These are phyloP conservation scores for Pteropus rufus DNA, from an alignment of 2,797 vertebrate genomes.

Conservation along the genomic window DNA sequence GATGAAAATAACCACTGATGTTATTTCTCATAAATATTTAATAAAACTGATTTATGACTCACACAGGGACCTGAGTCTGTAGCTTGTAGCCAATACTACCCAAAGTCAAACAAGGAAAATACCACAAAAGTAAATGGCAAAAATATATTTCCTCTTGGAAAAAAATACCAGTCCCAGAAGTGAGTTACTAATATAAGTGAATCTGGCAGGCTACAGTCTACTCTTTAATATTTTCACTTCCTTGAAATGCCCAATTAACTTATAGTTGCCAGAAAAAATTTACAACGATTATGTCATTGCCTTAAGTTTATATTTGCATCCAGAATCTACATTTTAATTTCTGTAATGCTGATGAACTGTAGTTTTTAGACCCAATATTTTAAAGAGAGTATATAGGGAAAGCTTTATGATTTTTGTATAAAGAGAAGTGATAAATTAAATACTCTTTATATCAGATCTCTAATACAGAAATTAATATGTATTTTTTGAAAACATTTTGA, in stretches of 20 bases:
- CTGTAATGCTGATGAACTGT: not conserved
- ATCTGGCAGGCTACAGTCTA: not conserved
- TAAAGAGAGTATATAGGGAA: not conserved
- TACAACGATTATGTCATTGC: not conserved
- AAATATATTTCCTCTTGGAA: not conserved
- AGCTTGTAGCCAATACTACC: not conserved
- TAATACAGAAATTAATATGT: not conserved
- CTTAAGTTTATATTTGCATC: not conserved
- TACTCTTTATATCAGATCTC: not conserved
- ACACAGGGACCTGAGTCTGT: not conserved
- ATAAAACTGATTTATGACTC: conserved; percentile 24
- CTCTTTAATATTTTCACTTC: not conserved
- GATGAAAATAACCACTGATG: not conserved
- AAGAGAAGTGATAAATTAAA: not conserved
- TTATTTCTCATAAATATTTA: conserved; percentile 7
- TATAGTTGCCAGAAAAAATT: not conserved
- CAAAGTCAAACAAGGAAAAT: conserved; percentile 23
- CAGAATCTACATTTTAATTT: not conserved
- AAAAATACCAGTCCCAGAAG: not conserved
- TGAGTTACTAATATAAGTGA: not conserved
- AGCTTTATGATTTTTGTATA: not conserved
- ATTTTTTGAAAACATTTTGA: not conserved
- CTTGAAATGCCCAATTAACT: not conserved
- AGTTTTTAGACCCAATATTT: not conserved
- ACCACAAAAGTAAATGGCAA: not conserved